phyloP scores from a whole-genome alignment of 2,797 vertebrate genomes.

The Aldrovandia affinis region DNA sequence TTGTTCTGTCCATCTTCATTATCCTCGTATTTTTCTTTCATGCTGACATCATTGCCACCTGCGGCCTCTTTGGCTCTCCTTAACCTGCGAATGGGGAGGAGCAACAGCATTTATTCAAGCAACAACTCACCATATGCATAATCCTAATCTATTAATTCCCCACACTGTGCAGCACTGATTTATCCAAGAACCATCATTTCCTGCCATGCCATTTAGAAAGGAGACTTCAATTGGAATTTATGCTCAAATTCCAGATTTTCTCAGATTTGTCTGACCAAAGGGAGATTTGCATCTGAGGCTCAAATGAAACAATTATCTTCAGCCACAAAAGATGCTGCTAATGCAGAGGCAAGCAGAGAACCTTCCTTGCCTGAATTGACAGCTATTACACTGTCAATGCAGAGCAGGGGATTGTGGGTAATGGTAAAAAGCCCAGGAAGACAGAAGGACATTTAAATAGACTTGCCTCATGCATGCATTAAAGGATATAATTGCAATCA shows the following conservation, averaged over 20 bases:
- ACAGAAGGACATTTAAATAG: not conserved
- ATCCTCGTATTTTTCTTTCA: constrained; percentile 70
- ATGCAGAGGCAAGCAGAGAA: not conserved
- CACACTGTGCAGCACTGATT: not conserved
- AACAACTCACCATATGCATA: not conserved
- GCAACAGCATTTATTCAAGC: not conserved
- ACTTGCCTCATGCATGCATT: not conserved
- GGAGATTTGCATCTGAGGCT: not conserved
- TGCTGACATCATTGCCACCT: constrained; percentile 62
- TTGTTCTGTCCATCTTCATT: constrained; percentile 82
- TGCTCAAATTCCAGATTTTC: not conserved
- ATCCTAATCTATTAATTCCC: not conserved
- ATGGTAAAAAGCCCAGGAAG: not conserved
- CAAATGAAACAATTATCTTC: not conserved
- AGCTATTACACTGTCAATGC: not conserved
- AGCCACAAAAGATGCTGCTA: not conserved
- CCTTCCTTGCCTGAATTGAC: not conserved
- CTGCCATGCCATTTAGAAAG: not conserved
- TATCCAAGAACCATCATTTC: not conserved
- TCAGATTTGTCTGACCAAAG: not conserved
- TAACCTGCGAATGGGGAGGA: constrained; percentile 66
- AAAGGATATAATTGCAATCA: not conserved
- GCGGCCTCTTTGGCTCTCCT: constrained; percentile 64
- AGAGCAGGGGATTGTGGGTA: constrained; percentile 5
- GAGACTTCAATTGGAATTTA: not conserved